These are phyloP conservation scores for Anguilla marmorata DNA, from an alignment of 2,797 vertebrate species.

Conservation along the genomic window DNA sequence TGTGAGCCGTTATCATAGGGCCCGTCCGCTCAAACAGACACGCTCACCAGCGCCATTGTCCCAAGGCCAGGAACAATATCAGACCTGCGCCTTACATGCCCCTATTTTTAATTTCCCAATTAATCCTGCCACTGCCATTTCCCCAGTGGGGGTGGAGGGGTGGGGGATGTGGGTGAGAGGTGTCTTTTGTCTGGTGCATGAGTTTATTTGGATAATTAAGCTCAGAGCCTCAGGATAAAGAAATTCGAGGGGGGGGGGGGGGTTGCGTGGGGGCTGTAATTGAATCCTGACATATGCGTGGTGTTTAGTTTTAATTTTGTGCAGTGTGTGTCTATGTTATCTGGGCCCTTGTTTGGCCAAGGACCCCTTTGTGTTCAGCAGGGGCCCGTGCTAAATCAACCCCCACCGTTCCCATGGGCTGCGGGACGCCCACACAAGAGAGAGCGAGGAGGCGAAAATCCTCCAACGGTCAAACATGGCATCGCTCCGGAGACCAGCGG, in stretches of 20 bases:
- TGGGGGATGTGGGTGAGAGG: not conserved
- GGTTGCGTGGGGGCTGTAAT: slow-evolving; percentile 59
- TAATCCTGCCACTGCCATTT: slow-evolving; percentile 40
- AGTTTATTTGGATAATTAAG: slow-evolving; percentile 52
- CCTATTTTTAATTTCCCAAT: slow-evolving; percentile 49
- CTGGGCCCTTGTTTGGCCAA: slow-evolving; percentile 51
- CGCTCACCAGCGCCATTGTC: slow-evolving; percentile 72
- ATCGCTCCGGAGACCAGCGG: not conserved
- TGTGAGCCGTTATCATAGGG: slow-evolving; percentile 74
- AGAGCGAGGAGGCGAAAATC: not conserved
- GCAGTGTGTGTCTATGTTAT: slow-evolving; percentile 44
- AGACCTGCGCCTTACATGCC: slow-evolving; percentile 32
- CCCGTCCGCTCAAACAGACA: slow-evolving; percentile 72
- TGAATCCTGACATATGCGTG: slow-evolving; percentile 71
- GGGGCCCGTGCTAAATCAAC: slow-evolving; percentile 15
- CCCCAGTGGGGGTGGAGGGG: slow-evolving; percentile 25
- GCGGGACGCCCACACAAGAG: not conserved
- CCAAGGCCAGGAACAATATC: slow-evolving; percentile 25
- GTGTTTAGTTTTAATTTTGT: slow-evolving; percentile 70
- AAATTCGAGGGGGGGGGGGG: slow-evolving; percentile 50
- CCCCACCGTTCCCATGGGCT: slow-evolving; percentile 18
- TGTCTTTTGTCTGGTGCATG: not conserved
- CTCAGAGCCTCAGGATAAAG: slow-evolving; percentile 23
- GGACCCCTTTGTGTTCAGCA: not conserved
- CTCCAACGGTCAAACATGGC: not conserved